A percentile compares a stretch with the other conserved stretches of the same genome.
phyloP scores from a whole-genome alignment of 2,797 vertebrate genomes.

The Acanthurus tractus region DNA sequence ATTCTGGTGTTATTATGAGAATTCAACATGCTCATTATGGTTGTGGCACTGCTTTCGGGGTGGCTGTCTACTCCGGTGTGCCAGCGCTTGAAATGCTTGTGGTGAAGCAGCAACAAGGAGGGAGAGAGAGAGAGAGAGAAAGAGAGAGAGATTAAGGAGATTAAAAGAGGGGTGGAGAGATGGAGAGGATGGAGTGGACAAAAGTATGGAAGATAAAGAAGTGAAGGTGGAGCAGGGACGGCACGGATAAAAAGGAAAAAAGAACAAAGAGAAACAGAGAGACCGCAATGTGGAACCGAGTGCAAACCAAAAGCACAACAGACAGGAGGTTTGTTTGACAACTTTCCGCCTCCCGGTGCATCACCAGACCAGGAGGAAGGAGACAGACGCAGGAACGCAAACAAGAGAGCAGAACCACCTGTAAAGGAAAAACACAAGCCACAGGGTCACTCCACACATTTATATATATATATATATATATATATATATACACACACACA shows the following conservation, averaged over 20 bases:
- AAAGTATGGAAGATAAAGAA: constrained; percentile 31
- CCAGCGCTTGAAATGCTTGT: constrained; percentile 79
- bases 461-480: no score
- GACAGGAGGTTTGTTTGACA: constrained; percentile 50
- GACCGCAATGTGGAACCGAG: constrained; percentile 10
- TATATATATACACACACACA: constrained; percentile 1
- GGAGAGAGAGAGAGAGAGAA: constrained; percentile 29
- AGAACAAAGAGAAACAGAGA: constrained; percentile 19
- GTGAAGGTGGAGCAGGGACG: background rate
- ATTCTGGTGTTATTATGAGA: constrained; percentile 87
- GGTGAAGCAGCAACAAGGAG: constrained; percentile 67
- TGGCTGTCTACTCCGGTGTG: constrained; percentile 75
- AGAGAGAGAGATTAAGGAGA: constrained; percentile 5
- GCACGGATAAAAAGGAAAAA: constrained; percentile 21
- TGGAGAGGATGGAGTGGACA: constrained; percentile 39
- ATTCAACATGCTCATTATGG: constrained; percentile 85
- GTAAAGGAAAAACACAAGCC: constrained; percentile 76
- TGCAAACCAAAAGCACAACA: constrained; percentile 17
- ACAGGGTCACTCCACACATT: constrained; percentile 46
- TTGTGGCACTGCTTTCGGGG: constrained; percentile 77
- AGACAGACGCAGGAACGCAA: constrained; percentile 73
- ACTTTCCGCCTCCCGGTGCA: constrained; percentile 38
- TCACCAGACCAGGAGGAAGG: constrained; percentile 71
- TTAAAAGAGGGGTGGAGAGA: constrained; percentile 13
- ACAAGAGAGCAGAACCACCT: constrained; percentile 76